A percentile compares a stretch with the other conserved stretches of the same genome.
Evolutionary conservation across 2,113 vertebrate genomes (phyloP).

Genomic region (Otolemur garnettii): DNA sequence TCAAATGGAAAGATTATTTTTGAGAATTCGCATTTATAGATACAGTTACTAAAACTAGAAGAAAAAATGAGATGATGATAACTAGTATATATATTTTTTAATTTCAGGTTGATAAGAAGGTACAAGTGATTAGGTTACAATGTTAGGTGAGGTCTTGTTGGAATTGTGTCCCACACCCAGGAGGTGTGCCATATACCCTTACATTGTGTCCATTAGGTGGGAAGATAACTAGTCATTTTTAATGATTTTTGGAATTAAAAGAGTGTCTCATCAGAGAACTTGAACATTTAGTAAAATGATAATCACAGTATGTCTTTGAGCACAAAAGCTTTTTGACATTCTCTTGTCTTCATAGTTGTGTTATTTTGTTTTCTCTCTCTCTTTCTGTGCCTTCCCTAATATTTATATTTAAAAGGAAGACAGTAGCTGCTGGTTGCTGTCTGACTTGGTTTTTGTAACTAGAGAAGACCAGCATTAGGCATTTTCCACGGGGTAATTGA

Average conservation of each 20-base stretch:
- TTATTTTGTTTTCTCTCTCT: not conserved
- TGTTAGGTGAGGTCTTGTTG: no score
- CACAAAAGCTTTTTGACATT: not conserved
- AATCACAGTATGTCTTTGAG: not conserved
- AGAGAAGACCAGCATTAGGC: slow-evolving; percentile 74
- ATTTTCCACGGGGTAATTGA: slow-evolving; percentile 72
- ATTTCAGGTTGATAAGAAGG: no score
- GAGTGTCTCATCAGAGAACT: not conserved
- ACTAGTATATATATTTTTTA: not conserved
- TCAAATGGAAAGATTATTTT: not conserved
- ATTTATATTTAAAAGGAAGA: slow-evolving; percentile 51
- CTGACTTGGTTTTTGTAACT: slow-evolving; percentile 72
- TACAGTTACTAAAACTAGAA: not conserved
- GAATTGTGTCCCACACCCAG: no score
- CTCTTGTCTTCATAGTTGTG: not conserved
- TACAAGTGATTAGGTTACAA: no score
- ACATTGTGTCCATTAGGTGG: no score
- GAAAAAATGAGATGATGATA: not conserved
- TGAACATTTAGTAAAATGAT: not conserved
- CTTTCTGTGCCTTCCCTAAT: not conserved
- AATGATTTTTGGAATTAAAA: slow-evolving; percentile 8
- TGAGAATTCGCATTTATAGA: not conserved
- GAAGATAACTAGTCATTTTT: not conserved
- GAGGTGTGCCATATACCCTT: no score
- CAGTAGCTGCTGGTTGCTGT: not conserved